phyloP scores from a whole-genome alignment of 2,113 vertebrate genomes.

The Hippocampus abdominalis region DNA sequence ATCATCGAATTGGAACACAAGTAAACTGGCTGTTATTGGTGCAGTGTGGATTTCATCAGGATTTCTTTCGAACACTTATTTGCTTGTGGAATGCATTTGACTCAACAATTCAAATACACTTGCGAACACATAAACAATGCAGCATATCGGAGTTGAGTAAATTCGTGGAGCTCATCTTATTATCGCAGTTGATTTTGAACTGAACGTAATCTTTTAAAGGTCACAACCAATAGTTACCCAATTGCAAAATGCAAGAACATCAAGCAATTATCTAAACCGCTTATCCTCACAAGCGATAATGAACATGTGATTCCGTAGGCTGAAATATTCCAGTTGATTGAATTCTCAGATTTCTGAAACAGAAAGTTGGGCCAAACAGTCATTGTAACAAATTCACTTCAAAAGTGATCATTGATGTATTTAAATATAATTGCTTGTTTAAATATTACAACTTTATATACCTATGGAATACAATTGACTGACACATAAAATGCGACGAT shows the following conservation, averaged over 20 bases:
- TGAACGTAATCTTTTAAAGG: background rate
- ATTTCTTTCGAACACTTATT: background rate
- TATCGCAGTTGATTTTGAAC: too few relatives aligned
- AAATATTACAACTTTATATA: background rate
- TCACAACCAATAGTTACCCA: background rate
- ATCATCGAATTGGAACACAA: background rate
- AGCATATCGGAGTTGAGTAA: too few relatives aligned
- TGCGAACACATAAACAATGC: too few relatives aligned
- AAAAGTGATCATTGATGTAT: background rate
- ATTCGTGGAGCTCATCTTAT: too few relatives aligned
- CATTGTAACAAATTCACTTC: background rate
- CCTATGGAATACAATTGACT: background rate
- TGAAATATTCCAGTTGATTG: background rate
- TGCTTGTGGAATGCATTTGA: too few relatives aligned
- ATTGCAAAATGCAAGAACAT: background rate
- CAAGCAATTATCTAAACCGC: too few relatives aligned
- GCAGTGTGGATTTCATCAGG: background rate
- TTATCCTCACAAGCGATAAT: too few relatives aligned
- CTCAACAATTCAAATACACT: background rate
- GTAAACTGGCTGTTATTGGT: constrained; percentile 1
- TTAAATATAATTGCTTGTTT: background rate
- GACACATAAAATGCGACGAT: background rate
- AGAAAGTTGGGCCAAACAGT: background rate
- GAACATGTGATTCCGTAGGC: background rate
- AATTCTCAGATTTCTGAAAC: background rate